These are phyloP conservation scores for Hystrix brachyura DNA, from an alignment of 2,113 vertebrate species.

Conservation along the genomic window DNA sequence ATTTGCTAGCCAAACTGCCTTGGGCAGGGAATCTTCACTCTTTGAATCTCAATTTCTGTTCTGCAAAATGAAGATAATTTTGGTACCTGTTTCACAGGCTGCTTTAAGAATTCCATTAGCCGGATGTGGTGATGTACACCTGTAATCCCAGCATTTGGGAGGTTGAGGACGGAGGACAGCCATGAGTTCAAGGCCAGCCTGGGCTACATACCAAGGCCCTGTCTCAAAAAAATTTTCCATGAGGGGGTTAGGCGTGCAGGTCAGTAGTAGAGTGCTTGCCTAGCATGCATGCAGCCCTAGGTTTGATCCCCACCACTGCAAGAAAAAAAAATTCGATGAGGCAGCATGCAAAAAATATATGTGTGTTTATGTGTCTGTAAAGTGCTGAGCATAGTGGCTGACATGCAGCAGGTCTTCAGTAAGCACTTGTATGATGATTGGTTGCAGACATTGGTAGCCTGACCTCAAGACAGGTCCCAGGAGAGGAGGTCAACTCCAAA, in stretches of 20 bases:
- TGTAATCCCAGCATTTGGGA: background rate
- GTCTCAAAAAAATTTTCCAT: background rate
- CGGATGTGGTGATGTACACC: too few relatives aligned
- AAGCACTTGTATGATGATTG: background rate
- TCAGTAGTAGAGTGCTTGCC: background rate
- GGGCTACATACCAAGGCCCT: background rate
- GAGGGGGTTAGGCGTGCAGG: background rate
- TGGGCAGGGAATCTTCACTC: background rate
- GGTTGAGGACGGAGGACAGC: background rate
- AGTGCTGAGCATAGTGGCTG: background rate
- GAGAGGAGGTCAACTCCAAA: background rate
- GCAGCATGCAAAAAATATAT: background rate
- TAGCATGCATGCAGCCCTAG: background rate
- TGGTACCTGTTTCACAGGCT: background rate
- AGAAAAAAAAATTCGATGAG: background rate
- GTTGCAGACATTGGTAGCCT: background rate
- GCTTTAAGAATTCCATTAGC: background rate
- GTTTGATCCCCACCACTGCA: background rate
- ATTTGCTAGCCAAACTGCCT: background rate
- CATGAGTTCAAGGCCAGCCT: background rate
- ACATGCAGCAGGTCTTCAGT: background rate
- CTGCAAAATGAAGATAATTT: background rate
- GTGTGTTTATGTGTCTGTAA: background rate
- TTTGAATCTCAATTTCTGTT: slow-evolving; percentile 40
- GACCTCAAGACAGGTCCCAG: background rate